phyloP scores from a whole-genome alignment of 2,888 invertebrate species.

The Troides aeacus region DNA sequence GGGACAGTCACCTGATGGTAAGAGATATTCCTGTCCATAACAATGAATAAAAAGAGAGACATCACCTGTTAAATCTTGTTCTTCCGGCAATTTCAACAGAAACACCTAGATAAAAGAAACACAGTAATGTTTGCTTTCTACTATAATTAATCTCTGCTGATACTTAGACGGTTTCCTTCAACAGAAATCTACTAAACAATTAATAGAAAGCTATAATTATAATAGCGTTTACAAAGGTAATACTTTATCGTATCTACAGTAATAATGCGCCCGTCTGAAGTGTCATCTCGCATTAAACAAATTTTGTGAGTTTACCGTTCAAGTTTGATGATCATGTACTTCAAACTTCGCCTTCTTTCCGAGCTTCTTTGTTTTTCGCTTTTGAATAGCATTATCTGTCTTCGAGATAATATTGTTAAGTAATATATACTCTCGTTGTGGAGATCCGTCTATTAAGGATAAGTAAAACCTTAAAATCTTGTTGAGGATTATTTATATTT shows the following conservation, averaged over 20 bases:
- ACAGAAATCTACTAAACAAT: not conserved
- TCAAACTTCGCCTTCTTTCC: constrained; percentile 22
- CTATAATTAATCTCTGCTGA: no score
- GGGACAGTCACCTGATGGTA: no score
- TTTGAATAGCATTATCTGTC: constrained; percentile 20
- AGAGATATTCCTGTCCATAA: no score
- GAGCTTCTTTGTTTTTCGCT: constrained; percentile 19
- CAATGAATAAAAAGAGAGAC: no score
- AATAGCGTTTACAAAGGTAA: constrained; percentile 5
- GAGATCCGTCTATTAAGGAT: not conserved
- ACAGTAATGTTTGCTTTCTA: no score
- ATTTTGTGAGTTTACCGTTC: constrained; percentile 16
- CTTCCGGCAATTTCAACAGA: no score
- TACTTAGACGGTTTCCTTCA: no score
- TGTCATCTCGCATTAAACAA: constrained; percentile 26
- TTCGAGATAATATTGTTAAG: constrained; percentile 12
- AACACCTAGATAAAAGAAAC: no score
- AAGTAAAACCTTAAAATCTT: not conserved
- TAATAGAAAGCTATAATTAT: not conserved
- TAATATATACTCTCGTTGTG: not conserved
- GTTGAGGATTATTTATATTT: not conserved
- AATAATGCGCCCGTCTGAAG: constrained; percentile 14
- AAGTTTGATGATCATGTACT: constrained; percentile 26
- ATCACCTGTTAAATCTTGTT: no score
- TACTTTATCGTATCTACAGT: constrained; percentile 4